A percentile compares a stretch with the other conserved stretches of the same genome.
These are phyloP conservation scores for Caradrina clavipalpis DNA, from an alignment of 2,888 invertebrate species.

Conservation along the genomic window DNA sequence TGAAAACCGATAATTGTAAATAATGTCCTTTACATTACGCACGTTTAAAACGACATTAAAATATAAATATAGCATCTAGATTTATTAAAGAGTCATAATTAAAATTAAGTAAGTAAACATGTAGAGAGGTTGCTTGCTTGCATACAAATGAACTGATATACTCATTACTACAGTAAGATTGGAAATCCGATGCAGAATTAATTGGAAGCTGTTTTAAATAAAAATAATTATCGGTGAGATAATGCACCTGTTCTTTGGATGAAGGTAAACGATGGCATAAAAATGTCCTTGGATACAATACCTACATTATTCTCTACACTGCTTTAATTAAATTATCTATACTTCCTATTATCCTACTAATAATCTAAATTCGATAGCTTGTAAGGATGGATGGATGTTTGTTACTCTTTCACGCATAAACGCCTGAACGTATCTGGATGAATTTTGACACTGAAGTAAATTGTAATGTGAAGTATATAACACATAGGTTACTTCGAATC, in stretches of 20 bases:
- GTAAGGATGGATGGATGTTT: too few species aligned
- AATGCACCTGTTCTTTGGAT: conserved; percentile 12
- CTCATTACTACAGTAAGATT: conserved; percentile 50
- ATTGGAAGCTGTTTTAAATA: conserved; percentile 47
- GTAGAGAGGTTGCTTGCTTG: conserved; percentile 11
- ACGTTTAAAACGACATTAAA: conserved; percentile 41
- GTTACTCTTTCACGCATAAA: too few species aligned
- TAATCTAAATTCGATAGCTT: too few species aligned
- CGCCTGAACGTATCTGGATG: too few species aligned
- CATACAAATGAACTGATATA: conserved; percentile 67
- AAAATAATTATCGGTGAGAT: conserved; percentile 38
- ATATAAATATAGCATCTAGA: conserved; percentile 39
- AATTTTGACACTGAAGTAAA: too few species aligned
- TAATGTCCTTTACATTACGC: conserved; percentile 20
- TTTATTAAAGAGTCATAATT: conserved; percentile 53
- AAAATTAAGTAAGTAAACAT: conserved; percentile 55
- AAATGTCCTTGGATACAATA: conserved; percentile 2
- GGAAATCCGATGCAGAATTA: conserved; percentile 37
- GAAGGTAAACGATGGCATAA: conserved; percentile 5
- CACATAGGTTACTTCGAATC: too few species aligned
- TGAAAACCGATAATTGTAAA: conserved; percentile 29
- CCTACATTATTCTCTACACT: not conserved
- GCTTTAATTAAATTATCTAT: not conserved
- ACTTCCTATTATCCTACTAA: too few species aligned
- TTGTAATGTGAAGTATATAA: too few species aligned